phyloP scores from a whole-genome alignment of 2,797 vertebrate genomes.

The Enteromius mattozi region DNA sequence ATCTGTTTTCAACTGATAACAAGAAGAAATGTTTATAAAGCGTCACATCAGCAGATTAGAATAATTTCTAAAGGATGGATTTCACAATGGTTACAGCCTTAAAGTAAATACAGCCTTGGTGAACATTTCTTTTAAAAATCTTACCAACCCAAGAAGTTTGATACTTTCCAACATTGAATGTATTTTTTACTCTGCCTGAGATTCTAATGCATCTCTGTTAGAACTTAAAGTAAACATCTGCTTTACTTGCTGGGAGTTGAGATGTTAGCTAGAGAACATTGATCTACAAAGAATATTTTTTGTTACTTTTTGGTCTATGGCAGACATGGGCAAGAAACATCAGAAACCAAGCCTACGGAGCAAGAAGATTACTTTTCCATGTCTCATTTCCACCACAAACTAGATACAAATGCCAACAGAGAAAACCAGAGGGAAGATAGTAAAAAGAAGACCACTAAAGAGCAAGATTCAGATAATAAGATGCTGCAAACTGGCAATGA shows the following conservation, averaged over 20 bases:
- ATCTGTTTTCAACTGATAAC: not conserved
- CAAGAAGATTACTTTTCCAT: not conserved
- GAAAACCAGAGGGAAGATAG: not conserved
- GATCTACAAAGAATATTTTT: slow-evolving; percentile 7
- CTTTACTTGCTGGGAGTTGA: not conserved
- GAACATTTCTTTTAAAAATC: not conserved
- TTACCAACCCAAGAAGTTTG: not conserved
- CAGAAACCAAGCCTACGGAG: slow-evolving; percentile 5
- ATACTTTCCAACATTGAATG: not conserved
- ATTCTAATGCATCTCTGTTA: not conserved
- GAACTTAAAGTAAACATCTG: not conserved
- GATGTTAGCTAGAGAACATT: slow-evolving; percentile 4
- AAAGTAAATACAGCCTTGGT: not conserved
- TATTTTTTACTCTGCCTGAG: slow-evolving; percentile 3
- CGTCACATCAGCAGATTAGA: not conserved
- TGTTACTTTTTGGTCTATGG: slow-evolving; percentile 36
- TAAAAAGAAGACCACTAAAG: not conserved
- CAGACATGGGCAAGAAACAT: slow-evolving; percentile 34
- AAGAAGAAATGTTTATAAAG: not conserved
- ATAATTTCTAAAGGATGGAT: not conserved
- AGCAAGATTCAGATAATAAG: not conserved
- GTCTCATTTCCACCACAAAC: not conserved
- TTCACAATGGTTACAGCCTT: not conserved
- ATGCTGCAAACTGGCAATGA: not conserved
- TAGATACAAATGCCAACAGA: not conserved